Conservation (phyloP, 2,888 invertebrate species). For the Nymphalis urticae region DNA sequence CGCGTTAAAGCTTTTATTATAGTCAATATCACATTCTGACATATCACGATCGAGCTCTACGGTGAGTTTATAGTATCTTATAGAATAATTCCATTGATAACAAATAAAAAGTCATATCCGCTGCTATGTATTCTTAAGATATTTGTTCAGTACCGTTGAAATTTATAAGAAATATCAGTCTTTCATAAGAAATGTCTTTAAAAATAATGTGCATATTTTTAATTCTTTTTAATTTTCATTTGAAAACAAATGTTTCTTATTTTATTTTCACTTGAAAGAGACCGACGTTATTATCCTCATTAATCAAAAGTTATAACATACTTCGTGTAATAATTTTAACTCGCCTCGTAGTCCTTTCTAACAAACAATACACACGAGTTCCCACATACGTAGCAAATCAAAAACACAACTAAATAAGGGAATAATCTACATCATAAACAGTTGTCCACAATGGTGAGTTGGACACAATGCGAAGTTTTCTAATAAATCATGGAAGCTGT, state of each 20-base stretch:
- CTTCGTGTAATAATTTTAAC: not conserved
- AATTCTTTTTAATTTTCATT: not conserved
- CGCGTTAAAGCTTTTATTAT: not conserved
- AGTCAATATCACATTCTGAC: too few relatives aligned
- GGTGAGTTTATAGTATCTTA: too few relatives aligned
- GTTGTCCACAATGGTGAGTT: conserved; percentile 42
- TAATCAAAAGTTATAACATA: not conserved
- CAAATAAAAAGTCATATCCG: too few relatives aligned
- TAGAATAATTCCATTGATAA: too few relatives aligned
- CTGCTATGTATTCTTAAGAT: too few relatives aligned
- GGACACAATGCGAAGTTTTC: conserved; percentile 50
- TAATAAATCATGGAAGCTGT: conserved; percentile 58
- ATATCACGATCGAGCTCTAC: too few relatives aligned
- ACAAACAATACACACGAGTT: conserved; percentile 2
- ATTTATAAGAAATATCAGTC: too few relatives aligned
- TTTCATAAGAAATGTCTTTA: too few relatives aligned
- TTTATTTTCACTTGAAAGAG: not conserved
- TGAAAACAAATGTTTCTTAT: not conserved
- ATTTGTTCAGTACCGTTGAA: too few relatives aligned
- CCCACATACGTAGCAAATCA: conserved; percentile 17
- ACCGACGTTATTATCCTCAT: not conserved
- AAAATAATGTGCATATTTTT: too few relatives aligned
- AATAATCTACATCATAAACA: conserved; percentile 46
- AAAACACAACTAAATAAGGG: conserved; percentile 34
- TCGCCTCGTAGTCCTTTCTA: not conserved